These are phyloP conservation scores for Falco punctatus DNA, from an alignment of 2,113 vertebrate genomes.

Conservation along the genomic window DNA sequence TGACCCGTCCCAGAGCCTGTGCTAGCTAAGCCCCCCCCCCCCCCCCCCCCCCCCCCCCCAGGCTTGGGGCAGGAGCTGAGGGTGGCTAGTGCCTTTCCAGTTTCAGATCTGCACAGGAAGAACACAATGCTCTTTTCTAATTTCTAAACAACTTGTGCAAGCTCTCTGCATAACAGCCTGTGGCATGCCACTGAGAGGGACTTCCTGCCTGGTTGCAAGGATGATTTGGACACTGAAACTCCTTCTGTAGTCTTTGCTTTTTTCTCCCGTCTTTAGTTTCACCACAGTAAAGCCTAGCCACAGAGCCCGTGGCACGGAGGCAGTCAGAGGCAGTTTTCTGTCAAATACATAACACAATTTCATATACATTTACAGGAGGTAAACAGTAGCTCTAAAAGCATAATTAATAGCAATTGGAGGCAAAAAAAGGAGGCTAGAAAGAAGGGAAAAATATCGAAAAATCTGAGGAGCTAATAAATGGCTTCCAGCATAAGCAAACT, in stretches of 20 bases:
- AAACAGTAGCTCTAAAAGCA: neutral
- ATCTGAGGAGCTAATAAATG: neutral
- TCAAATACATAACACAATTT: neutral
- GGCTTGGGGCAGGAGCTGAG: neutral
- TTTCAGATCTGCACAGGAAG: constrained; percentile 28
- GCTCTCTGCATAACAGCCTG: constrained; percentile 52
- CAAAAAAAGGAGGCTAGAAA: neutral
- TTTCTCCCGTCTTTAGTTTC: neutral
- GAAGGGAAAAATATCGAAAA: neutral
- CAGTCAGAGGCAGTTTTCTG: neutral
- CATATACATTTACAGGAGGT: neutral
- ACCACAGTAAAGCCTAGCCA: neutral
- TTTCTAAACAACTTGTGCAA: constrained; percentile 63
- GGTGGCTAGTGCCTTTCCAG: neutral
- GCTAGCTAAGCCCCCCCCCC: neutral
- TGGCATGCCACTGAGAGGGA: neutral
- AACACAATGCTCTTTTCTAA: constrained; percentile 49
- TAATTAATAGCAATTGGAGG: neutral
- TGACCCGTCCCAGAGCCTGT: neutral
- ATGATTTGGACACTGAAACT: constrained; percentile 25
- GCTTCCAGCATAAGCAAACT: neutral
- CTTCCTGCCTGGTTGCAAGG: constrained; percentile 60
- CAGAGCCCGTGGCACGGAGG: neutral
- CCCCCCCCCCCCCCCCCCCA: neutral
- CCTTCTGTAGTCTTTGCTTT: constrained; percentile 38